Evolutionary conservation across 2,113 vertebrate genomes (phyloP), one percentile per base, ranked within the genome.

Genomic region (Gorsachius goisagi): DNA sequence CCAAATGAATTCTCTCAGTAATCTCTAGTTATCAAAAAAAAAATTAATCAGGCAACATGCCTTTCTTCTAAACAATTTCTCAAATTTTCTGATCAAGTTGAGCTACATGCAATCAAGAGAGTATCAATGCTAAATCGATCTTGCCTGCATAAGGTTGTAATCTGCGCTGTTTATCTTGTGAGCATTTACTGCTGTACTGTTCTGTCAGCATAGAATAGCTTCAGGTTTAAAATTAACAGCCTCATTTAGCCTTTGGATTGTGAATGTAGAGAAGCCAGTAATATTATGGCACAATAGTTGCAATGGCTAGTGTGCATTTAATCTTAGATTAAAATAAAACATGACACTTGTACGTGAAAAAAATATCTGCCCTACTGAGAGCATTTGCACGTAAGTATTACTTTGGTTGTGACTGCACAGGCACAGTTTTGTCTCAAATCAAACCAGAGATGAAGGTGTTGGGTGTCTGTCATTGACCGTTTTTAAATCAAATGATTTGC

Each of bases 261-360:
- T 45, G 32, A 64, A 44, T 6, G 13, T 3, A 83, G 47, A 60
- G 15, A 67, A 33, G n/a, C 28, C 12, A 12, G 33, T 56, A 47
- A 63, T 15, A 39, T 39, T 59, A 81, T 2, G 26, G 52, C 22
- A 39, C 35, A 64, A 35, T 0, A 45, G 33, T 2, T 87, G 60
- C n/a, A 88, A 18, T 23, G 13, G 17, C 30, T 27, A 33, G 23
- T 5, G 12, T 12, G 15, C 17, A 28, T 60, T 75, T 83, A 15
- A 64, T 56, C 59, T 52, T 32, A 73, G 8, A 44, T 60, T 68
- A 28, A 82, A 73, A 22, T 6, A 63, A 56, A 55, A 41, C 45
- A n/a, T 10, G 8, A 68, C 10, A 67, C 91, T 59, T 13, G 13
- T 0, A 41, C 0, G 1, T 30, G 19, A 55, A 66, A 62, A 32